These are phyloP conservation scores for Amphiprion ocellaris DNA, from an alignment of 2,113 vertebrate genomes.

Conservation along the genomic window DNA sequence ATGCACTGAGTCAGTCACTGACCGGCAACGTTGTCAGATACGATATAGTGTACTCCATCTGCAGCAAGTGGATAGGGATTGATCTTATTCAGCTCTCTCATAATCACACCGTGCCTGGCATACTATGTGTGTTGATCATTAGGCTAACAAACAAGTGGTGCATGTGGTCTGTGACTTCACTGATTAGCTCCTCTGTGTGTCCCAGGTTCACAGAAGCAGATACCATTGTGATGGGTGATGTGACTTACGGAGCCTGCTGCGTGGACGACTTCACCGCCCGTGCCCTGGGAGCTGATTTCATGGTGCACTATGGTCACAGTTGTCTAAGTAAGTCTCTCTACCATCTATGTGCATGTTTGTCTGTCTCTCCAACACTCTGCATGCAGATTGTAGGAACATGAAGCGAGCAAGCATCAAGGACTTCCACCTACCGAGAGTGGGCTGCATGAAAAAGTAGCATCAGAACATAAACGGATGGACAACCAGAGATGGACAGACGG, in stretches of 20 bases:
- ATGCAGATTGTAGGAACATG: not conserved
- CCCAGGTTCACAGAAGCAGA: slow-evolving; percentile 93
- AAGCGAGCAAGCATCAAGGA: slow-evolving; percentile 15
- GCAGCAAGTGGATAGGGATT: slow-evolving; percentile 41
- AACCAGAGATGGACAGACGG: not conserved
- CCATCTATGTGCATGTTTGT: not conserved
- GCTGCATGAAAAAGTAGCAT: slow-evolving; percentile 5
- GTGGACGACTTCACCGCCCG: slow-evolving; percentile 96
- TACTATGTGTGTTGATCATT: slow-evolving; percentile 51
- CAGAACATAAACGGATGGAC: slow-evolving; percentile 5
- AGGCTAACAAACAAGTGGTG: slow-evolving; percentile 19
- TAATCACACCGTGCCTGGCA: slow-evolving; percentile 41
- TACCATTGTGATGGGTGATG: slow-evolving; percentile 95
- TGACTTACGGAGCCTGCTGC: slow-evolving; percentile 98
- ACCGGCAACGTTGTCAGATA: slow-evolving; percentile 41
- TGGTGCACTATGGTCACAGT: slow-evolving; percentile 99
- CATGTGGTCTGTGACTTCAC: slow-evolving; percentile 23
- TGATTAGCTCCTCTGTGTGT: slow-evolving; percentile 38
- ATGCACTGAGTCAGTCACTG: slow-evolving; percentile 42
- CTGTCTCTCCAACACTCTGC: not conserved
- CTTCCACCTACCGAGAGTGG: slow-evolving; percentile 2
- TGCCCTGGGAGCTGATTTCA: slow-evolving; percentile 95
- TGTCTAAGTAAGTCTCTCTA: slow-evolving; percentile 90
- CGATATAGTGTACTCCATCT: slow-evolving; percentile 30
- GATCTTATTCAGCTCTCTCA: slow-evolving; percentile 50